Conservation (phyloP, 2,113 vertebrate genomes). For the Dicrurus megarhynchus region DNA sequence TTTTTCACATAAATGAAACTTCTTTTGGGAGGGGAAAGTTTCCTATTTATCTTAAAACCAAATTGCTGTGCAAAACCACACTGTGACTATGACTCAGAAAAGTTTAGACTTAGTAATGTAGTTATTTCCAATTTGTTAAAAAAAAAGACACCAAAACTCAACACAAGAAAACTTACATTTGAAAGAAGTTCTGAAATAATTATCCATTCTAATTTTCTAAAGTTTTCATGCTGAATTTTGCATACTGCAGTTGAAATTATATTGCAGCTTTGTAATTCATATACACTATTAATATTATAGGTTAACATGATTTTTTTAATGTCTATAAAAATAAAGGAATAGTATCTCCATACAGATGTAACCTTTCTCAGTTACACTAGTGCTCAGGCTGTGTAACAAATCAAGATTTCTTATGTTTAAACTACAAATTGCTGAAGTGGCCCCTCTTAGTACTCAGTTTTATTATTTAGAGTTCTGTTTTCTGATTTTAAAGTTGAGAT, state of each 20-base stretch:
- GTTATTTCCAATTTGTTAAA: neutral
- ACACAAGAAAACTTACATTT: neutral
- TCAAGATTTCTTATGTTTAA: neutral
- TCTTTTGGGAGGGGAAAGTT: neutral
- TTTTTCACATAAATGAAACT: neutral
- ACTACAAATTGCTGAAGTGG: neutral
- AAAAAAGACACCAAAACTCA: neutral
- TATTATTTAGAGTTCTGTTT: neutral
- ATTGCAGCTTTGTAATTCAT: neutral
- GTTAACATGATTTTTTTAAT: neutral
- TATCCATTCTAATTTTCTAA: neutral
- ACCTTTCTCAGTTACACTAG: neutral
- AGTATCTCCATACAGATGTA: neutral
- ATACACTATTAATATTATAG: neutral
- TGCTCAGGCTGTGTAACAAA: neutral
- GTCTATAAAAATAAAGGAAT: neutral
- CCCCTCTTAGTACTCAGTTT: neutral
- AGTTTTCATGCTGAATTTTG: neutral
- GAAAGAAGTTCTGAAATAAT: neutral
- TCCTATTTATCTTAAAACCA: neutral
- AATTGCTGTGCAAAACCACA: neutral
- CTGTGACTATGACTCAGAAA: neutral
- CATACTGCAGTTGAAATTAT: neutral
- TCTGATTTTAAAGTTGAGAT: neutral
- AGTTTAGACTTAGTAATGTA: neutral